Evolutionary conservation across 2,797 vertebrate genomes (phyloP).

Genomic region (Anguilla anguilla): DNA sequence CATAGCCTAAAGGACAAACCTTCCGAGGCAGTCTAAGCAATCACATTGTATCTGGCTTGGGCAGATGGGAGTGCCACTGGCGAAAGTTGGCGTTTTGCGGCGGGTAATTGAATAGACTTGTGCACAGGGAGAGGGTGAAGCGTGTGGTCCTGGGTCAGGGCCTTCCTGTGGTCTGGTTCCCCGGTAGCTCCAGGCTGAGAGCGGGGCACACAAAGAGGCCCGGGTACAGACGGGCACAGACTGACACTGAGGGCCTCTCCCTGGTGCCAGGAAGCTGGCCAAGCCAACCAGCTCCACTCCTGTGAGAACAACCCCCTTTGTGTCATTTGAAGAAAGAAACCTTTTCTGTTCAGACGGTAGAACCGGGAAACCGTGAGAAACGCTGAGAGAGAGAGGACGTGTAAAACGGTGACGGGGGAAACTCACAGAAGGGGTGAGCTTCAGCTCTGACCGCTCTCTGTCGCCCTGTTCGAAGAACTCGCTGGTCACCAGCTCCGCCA

Average conservation of each 20-base stretch:
- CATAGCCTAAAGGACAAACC: background rate
- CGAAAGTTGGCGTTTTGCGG: slow-evolving; percentile 21
- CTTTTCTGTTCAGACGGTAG: background rate
- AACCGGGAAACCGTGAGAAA: background rate
- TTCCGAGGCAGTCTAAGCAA: slow-evolving; percentile 1
- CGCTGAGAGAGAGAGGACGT: background rate
- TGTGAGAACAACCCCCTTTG: background rate
- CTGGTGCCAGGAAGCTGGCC: slow-evolving; percentile 33
- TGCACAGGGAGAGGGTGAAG: slow-evolving; percentile 11
- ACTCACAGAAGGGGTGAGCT: slow-evolving; percentile 96
- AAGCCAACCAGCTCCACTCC: background rate
- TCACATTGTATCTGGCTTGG: background rate
- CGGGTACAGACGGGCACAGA: slow-evolving; percentile 50
- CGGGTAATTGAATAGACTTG: slow-evolving; percentile 31
- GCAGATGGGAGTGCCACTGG: slow-evolving; percentile 5
- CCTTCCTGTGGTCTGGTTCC: slow-evolving; percentile 23
- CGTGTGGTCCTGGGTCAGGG: slow-evolving; percentile 21
- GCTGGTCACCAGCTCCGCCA: slow-evolving; percentile 95
- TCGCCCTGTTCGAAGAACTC: slow-evolving; percentile 99
- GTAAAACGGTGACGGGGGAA: background rate
- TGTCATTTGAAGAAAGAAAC: background rate
- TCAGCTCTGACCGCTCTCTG: slow-evolving; percentile 94
- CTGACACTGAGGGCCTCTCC: slow-evolving; percentile 46
- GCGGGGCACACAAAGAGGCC: slow-evolving; percentile 34
- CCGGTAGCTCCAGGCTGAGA: slow-evolving; percentile 45